Evolutionary conservation across 1,140 invertebrate species (phyloP), one percentile per base, ranked within the genome.

Genomic region (Musca vetustissima): DNA sequence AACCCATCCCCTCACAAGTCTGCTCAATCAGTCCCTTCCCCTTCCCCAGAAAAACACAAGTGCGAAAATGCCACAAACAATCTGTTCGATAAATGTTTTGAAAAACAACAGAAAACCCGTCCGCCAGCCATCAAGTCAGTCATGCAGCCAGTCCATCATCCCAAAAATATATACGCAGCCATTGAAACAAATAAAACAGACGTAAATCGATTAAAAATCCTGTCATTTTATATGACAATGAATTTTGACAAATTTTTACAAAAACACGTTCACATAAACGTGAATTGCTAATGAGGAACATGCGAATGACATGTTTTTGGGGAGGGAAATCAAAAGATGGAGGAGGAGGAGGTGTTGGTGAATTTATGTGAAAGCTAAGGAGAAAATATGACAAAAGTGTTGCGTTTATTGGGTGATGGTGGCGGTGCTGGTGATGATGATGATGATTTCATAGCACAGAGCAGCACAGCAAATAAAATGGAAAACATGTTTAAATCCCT

Each of bases 141-240:
- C n/a, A n/a, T n/a, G n/a, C n/a, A n/a, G n/a, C n/a, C 36, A 43
- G 36, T 6, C 36, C 28, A 43, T 11, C 36, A 43, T 11, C n/a
- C n/a, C n/a, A n/a, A n/a, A n/a, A n/a, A n/a, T n/a, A n/a, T n/a
- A n/a, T n/a, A n/a, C n/a, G n/a, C 36, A 43, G 36, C 36, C 9
- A 24, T 55, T 55, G 53, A 55, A 55, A 15, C 19, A 21, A 24
- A 55, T 24, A 55, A 55, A 19, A 22, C 21, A 52, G 21, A 24
- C 53, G 24, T 55, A 55, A 55, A 55, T 55, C 53, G 53, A 55
- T 55, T 55, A 55, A 55, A 55, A 24, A 24, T 24, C 7, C 53
- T 55, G 53, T 55, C 53, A 55, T 55, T 24, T 55, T 6, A 13
- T 24, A 55, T 25, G 24, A 43, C 14, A 24, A 55, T 24, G 24